phyloP scores from a whole-genome alignment of 92 coral and sea anemone genomes.

The Siderastrea radians region DNA sequence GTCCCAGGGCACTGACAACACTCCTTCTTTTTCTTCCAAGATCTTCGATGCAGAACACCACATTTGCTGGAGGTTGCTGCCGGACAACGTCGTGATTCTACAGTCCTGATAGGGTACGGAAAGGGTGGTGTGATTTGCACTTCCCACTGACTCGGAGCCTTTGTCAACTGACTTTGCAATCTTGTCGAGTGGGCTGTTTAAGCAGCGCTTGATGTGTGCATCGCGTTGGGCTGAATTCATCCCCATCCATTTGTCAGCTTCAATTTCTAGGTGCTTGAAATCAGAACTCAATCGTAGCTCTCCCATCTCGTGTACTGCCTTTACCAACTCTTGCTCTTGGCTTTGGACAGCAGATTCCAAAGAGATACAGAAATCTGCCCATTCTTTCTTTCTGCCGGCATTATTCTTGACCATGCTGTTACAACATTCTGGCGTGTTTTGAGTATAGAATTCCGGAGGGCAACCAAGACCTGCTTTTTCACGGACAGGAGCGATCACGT shows the following conservation, averaged over 20 bases:
- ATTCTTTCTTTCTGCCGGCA: conserved; percentile 57
- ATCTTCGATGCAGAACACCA: conserved; percentile 50
- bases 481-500: conserved; percentile 64
- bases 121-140: conserved; percentile 9
- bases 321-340: conserved; percentile 51
- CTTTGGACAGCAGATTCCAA: conserved; percentile 36
- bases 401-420: conserved; percentile 38
- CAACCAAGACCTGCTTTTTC: conserved; percentile 68
- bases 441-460: conserved; percentile 62
- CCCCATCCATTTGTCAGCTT: conserved; percentile 43
- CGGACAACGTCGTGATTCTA: conserved; percentile 47
- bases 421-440: conserved; percentile 50
- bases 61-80: conserved; percentile 45
- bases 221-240: conserved; percentile 53
- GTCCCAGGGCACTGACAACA: conserved; percentile 56
- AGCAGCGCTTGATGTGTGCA: conserved; percentile 44
- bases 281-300: conserved; percentile 41
- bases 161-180: conserved; percentile 2
- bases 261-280: conserved; percentile 53
- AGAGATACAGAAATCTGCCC: conserved; percentile 65
- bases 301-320: conserved; percentile 58
- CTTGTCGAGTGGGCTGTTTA: conserved; percentile 39
- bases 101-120: conserved; percentile 36
- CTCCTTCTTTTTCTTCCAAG: conserved; percentile 39
- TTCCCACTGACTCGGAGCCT: background rate